Evolutionary conservation across 2,113 vertebrate species (phyloP).

Genomic region (Arenaria interpres): DNA sequence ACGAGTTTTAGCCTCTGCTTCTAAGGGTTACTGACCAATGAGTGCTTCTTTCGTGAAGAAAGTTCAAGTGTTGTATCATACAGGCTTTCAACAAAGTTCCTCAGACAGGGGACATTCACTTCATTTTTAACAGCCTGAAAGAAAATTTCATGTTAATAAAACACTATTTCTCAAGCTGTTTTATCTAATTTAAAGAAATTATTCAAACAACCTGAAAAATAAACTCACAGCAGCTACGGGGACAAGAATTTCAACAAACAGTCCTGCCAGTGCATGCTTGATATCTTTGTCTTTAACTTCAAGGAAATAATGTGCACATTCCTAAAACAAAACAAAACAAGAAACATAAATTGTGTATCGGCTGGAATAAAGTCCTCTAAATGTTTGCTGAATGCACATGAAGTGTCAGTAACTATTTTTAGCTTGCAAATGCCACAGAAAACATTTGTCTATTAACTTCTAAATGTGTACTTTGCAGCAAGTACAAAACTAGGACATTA

Average conservation of each 20-base stretch:
- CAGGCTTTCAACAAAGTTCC: slow-evolving; percentile 97
- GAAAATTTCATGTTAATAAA: slow-evolving; percentile 20
- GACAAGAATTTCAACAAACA: slow-evolving; percentile 98
- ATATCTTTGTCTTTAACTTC: slow-evolving; percentile 99
- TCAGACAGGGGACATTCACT: slow-evolving; percentile 98
- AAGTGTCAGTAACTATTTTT: not conserved
- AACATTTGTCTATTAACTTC: not conserved
- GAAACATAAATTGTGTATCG: not conserved
- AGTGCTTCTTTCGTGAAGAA: slow-evolving; percentile 97
- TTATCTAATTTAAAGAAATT: not conserved
- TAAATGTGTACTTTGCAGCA: not conserved
- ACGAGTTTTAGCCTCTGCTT: slow-evolving; percentile 25
- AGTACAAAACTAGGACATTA: not conserved
- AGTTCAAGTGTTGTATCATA: slow-evolving; percentile 97
- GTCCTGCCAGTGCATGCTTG: slow-evolving; percentile 95
- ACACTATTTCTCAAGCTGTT: not conserved
- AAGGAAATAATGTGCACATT: slow-evolving; percentile 98
- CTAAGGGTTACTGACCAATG: slow-evolving; percentile 85
- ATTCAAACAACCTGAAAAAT: slow-evolving; percentile 28
- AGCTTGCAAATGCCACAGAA: not conserved
- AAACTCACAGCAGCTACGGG: slow-evolving; percentile 96
- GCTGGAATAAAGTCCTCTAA: not conserved
- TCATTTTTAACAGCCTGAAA: slow-evolving; percentile 98
- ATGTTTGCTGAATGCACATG: not conserved
- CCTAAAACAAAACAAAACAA: slow-evolving; percentile 74